A percentile compares a stretch with the other conserved stretches of the same genome.
Evolutionary conservation across 2,888 invertebrate genomes (phyloP).

Genomic region (Zaprionus obscuricornis): DNA sequence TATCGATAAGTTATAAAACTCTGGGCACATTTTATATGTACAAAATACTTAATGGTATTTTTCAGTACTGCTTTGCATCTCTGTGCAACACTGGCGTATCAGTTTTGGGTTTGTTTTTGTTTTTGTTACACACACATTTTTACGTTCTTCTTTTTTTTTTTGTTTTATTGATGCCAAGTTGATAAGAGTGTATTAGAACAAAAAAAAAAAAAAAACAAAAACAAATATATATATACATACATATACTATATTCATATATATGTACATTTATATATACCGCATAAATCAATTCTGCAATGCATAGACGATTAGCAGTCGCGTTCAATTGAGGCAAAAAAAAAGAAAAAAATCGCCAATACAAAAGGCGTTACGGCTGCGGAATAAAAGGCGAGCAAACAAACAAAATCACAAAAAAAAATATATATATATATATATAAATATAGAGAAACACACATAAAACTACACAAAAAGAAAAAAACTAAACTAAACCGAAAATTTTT

Average conservation of each 20-base stretch:
- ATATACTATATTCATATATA: slow-evolving; percentile 15
- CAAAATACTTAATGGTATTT: too few species aligned
- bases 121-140: slow-evolving; percentile 45
- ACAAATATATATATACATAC: not conserved
- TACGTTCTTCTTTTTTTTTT: slow-evolving; percentile 9
- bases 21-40: too few species aligned
- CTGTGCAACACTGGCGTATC: slow-evolving; percentile 37
- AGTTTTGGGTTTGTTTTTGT: slow-evolving; percentile 57
- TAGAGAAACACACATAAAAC: too few species aligned
- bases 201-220: slow-evolving; percentile 14
- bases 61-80: too few species aligned
- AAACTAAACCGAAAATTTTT: too few species aligned
- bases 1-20: slow-evolving; percentile 1
- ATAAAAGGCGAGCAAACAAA: slow-evolving; percentile 39
- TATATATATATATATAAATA: too few species aligned
- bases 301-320: slow-evolving; percentile 14
- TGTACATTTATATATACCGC: slow-evolving; percentile 1
- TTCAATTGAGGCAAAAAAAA: too few species aligned
- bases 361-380: slow-evolving; percentile 22
- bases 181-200: slow-evolving; percentile 42
- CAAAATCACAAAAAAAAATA: too few species aligned
- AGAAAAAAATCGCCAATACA: slow-evolving; percentile 27
- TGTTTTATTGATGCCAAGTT: slow-evolving; percentile 54
- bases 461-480: slow-evolving; percentile 23
- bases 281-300: slow-evolving; percentile 46